These are phyloP conservation scores for Temnothorax unifasciatus DNA, from an alignment of 2,888 invertebrate species.

Conservation along the genomic window DNA sequence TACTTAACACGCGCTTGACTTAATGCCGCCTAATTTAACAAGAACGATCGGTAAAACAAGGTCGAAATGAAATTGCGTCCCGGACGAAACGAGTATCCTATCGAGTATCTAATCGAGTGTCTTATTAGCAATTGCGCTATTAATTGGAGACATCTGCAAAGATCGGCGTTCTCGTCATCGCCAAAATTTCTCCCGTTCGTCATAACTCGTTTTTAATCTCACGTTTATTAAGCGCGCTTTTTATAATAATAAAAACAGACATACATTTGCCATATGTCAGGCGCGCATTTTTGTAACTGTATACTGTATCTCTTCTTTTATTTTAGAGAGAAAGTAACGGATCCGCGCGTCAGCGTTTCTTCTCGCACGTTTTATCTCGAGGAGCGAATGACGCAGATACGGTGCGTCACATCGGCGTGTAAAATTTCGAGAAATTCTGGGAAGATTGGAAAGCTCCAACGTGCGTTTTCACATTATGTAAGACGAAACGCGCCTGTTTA, in stretches of 20 bases:
- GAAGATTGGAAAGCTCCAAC: slow-evolving; percentile 67
- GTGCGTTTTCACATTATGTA: slow-evolving; percentile 48
- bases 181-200: not conserved
- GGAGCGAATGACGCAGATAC: not conserved
- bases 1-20: not conserved
- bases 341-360: not conserved
- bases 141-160: not conserved
- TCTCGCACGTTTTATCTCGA: not conserved
- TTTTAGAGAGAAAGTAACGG: slow-evolving; percentile 25
- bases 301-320: not conserved
- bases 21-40: slow-evolving; percentile 19
- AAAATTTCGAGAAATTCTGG: slow-evolving; percentile 49
- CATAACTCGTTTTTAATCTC: not conserved
- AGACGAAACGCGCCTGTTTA: slow-evolving; percentile 29
- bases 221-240: not conserved
- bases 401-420: not conserved
- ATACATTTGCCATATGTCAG: not conserved
- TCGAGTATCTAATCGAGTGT: not conserved
- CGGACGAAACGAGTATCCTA: not conserved
- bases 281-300: not conserved
- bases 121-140: not conserved
- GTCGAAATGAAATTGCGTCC: not conserved
- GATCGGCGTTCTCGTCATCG: not conserved
- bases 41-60: not conserved
- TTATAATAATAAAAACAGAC: not conserved